These are phyloP conservation scores for Cygnus buccinator DNA, from an alignment of 2,113 vertebrate species.

Conservation along the genomic window DNA sequence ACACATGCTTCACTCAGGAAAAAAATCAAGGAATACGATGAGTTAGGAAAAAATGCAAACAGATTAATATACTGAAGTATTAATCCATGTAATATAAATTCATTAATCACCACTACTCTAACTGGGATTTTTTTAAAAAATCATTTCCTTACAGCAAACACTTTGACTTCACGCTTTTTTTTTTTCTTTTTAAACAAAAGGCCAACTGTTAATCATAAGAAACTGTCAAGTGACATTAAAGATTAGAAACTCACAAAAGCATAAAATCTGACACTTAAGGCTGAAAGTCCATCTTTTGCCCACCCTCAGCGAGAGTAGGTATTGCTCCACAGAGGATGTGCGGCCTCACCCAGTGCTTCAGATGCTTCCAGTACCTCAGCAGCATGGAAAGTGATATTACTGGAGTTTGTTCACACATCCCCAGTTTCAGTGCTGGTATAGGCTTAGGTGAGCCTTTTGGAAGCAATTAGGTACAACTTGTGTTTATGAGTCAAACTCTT, in stretches of 20 bases:
- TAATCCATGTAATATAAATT: slow-evolving; percentile 36
- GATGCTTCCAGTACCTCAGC: not conserved
- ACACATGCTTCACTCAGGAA: slow-evolving; percentile 63
- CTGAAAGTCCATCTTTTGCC: not conserved
- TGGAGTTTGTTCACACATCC: not conserved
- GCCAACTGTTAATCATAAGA: slow-evolving; percentile 51
- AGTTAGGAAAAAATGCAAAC: slow-evolving; percentile 49
- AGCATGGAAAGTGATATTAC: not conserved
- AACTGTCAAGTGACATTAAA: slow-evolving; percentile 63
- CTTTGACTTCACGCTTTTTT: slow-evolving; percentile 39
- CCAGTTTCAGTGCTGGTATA: not conserved
- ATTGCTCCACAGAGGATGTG: not conserved
- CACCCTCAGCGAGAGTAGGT: fast-evolving
- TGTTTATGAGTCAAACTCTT: fast-evolving
- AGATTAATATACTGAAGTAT: slow-evolving; percentile 65
- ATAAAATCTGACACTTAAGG: slow-evolving; percentile 25
- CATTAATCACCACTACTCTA: slow-evolving; percentile 35
- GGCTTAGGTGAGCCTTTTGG: not conserved
- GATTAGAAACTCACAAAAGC: slow-evolving; percentile 40
- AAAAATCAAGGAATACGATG: slow-evolving; percentile 66
- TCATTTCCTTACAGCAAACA: slow-evolving; percentile 49
- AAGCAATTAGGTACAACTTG: not conserved
- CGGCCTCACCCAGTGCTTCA: not conserved
- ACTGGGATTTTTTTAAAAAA: slow-evolving; percentile 26
- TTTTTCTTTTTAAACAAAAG: slow-evolving; percentile 54